Evolutionary conservation across 2,888 invertebrate species (phyloP).

Genomic region (Melinaea marsaeus): DNA sequence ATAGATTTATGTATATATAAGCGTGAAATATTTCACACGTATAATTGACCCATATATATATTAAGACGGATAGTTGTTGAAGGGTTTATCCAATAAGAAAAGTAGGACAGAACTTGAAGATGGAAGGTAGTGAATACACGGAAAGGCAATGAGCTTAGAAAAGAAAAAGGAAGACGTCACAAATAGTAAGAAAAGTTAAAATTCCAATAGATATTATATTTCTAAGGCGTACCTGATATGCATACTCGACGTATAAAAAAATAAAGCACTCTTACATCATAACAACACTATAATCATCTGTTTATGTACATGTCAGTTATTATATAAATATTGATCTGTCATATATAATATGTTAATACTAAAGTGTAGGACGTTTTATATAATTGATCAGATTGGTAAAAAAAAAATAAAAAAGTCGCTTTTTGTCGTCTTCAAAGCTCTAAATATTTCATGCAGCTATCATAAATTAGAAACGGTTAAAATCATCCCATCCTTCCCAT

Average conservation of each 20-base stretch:
- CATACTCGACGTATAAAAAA: slow-evolving; percentile 70
- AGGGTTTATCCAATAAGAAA: not conserved
- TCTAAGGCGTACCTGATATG: slow-evolving; percentile 74
- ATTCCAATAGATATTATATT: slow-evolving; percentile 40
- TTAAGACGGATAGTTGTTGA: slow-evolving; percentile 48
- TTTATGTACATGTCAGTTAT: slow-evolving; percentile 15
- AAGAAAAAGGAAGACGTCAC: slow-evolving; percentile 27
- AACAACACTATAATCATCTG: slow-evolving; percentile 47
- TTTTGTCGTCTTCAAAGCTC: too few species aligned
- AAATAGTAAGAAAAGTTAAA: slow-evolving; percentile 36
- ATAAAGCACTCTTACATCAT: slow-evolving; percentile 66
- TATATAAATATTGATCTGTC: slow-evolving; percentile 23
- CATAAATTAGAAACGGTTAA: slow-evolving; percentile 33
- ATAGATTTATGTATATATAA: too few species aligned
- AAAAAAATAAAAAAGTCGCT: too few species aligned
- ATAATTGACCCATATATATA: slow-evolving; percentile 65
- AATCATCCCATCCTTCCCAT: slow-evolving; percentile 37
- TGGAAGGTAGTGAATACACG: slow-evolving; percentile 48
- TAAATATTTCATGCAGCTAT: slow-evolving; percentile 16
- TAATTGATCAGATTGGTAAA: not conserved
- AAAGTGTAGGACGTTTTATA: not conserved
- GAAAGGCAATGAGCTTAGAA: slow-evolving; percentile 64
- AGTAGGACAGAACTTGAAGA: not conserved
- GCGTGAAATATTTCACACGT: slow-evolving; percentile 28
- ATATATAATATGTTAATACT: slow-evolving; percentile 4